These are phyloP conservation scores for Stercorarius parasiticus DNA, from an alignment of 2,113 vertebrate genomes.

Conservation along the genomic window DNA sequence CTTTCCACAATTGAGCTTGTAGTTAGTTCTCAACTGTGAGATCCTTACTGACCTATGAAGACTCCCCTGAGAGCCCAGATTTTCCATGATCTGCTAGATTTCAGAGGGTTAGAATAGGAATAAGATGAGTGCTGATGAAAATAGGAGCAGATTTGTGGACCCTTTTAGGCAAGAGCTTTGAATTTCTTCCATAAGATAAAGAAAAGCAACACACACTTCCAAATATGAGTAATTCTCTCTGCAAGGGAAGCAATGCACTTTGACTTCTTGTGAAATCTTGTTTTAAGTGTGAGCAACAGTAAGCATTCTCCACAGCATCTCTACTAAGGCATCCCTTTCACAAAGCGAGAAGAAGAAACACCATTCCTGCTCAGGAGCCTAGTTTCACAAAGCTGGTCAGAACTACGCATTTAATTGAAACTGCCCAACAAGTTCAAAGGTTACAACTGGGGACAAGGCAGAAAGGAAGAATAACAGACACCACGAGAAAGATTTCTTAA, in stretches of 20 bases:
- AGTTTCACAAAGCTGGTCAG: not conserved
- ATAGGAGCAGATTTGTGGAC: not conserved
- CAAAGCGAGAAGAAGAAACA: not conserved
- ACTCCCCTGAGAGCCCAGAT: not conserved
- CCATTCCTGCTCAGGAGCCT: not conserved
- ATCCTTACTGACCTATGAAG: not conserved
- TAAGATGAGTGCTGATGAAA: not conserved
- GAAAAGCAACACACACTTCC: not conserved
- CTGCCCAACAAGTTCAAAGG: not conserved
- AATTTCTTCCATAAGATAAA: not conserved
- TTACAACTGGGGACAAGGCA: not conserved
- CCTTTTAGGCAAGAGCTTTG: not conserved
- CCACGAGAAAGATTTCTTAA: not conserved
- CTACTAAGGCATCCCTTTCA: not conserved
- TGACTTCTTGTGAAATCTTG: not conserved
- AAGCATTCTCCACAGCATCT: not conserved
- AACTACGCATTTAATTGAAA: not conserved
- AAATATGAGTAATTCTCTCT: not conserved
- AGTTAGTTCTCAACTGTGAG: not conserved
- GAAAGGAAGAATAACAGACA: not conserved
- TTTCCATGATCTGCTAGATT: not conserved
- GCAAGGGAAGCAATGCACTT: not conserved
- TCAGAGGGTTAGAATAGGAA: not conserved
- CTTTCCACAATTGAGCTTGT: rapidly evolving
- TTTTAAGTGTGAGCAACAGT: not conserved